These are phyloP conservation scores for Oscheius sp. DNA, from an alignment of 2,888 invertebrate genomes.

Conservation along the genomic window DNA sequence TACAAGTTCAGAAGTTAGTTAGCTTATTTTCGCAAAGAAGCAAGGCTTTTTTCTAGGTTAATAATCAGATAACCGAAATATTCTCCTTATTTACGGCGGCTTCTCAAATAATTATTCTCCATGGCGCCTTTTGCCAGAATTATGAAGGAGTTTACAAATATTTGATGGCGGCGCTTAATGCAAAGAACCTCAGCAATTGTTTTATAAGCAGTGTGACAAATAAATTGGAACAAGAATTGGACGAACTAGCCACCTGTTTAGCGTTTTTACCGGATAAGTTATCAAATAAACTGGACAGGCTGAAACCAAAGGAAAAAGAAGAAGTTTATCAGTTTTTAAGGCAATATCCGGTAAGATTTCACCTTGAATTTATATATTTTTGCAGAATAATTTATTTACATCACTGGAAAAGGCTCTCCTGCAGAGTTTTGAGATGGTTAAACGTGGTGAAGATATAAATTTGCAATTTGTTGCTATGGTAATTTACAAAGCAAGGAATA, in stretches of 20 bases:
- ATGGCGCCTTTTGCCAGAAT: neutral
- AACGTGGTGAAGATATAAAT: neutral
- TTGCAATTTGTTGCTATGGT: too few relatives aligned
- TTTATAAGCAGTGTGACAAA: neutral
- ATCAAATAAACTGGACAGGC: neutral
- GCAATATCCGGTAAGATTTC: neutral
- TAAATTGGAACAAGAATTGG: neutral
- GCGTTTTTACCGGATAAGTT: neutral
- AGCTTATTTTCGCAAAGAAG: neutral
- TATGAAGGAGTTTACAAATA: neutral
- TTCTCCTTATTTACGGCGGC: neutral
- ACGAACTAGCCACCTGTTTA: neutral
- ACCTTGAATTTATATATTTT: neutral
- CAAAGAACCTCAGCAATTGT: neutral
- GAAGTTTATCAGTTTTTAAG: neutral
- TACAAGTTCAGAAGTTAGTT: slow-evolving; percentile 6
- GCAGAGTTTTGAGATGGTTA: neutral
- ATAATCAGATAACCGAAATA: neutral
- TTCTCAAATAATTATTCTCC: neutral
- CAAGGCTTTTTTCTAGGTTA: neutral
- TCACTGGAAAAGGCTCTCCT: neutral
- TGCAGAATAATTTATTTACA: neutral
- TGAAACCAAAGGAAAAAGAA: neutral
- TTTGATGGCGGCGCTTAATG: neutral
- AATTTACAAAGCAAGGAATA: too few relatives aligned